Conservation (phyloP, 1,140 invertebrate genomes). For the Lepidurus packardi region DNA sequence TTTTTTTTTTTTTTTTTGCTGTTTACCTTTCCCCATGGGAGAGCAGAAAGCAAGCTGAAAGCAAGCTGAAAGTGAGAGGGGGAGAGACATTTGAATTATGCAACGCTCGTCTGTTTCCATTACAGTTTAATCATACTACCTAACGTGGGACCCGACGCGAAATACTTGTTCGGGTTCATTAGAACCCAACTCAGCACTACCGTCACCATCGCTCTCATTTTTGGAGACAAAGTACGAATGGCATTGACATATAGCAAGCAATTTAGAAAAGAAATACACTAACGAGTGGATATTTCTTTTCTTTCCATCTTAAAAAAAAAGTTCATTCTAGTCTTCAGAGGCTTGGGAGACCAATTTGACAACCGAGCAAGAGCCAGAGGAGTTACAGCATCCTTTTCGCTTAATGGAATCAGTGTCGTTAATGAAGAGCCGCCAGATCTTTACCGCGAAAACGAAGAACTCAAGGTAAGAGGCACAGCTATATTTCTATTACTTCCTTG, state of each 20-base stretch:
- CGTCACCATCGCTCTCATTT: slow-evolving; percentile 73
- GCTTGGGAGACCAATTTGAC: slow-evolving; percentile 80
- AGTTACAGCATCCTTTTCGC: slow-evolving; percentile 72
- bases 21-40: neutral
- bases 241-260: neutral
- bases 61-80: neutral
- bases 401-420: slow-evolving; percentile 73
- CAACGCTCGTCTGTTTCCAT: slow-evolving; percentile 37
- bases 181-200: slow-evolving; percentile 80
- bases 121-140: slow-evolving; percentile 75
- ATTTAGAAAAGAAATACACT: neutral
- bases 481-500: too few species aligned
- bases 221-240: slow-evolving; percentile 71
- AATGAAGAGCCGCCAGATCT: slow-evolving; percentile 74
- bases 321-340: slow-evolving; percentile 69
- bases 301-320: slow-evolving; percentile 44
- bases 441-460: slow-evolving; percentile 81
- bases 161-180: slow-evolving; percentile 78
- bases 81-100: slow-evolving; percentile 1
- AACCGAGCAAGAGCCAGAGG: slow-evolving; percentile 67
- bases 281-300: slow-evolving; percentile 22
- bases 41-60: neutral
- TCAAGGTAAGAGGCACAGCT: slow-evolving; percentile 57
- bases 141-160: slow-evolving; percentile 76
- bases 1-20: neutral